Base-by-base conservation (phyloP, 2,113 vertebrate species). In the Hirundichthys speculiger region DNA sequence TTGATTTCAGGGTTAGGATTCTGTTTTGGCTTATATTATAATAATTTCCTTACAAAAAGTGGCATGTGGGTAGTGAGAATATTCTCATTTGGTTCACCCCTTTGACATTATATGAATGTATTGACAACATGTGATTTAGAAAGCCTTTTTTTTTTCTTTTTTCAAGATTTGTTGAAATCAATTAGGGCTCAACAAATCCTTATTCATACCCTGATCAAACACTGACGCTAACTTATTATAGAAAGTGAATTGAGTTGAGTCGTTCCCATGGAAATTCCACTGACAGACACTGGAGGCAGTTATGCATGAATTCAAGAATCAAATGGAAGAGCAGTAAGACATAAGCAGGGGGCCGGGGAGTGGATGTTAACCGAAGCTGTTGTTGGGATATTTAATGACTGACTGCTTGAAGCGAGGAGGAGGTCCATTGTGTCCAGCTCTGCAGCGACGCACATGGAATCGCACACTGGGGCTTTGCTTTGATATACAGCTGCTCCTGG, bases 361-460 rank as follows among this genome's bases (percentile, higher is more conserved):
- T 78, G 79, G 55, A 67, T 75, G 67, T 39, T 75, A 39, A 69
- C 59, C 41, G 65, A 82, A 79, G 73, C 75, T 51, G 70, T 69
- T 52, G 49, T 75, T 61, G 51, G 63, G 76, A 82, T 80, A 73
- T 84, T 80, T 83, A 81, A 89, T 85, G 83, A 80, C 20, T 79
- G 68, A 74, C 80, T 22, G 52, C 34, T 38, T 62, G 85, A 81
- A 54, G 69, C 57, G 53, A 53, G 69, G 75, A 80, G 83, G 81
- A 69, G 80, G 84, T 85, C 85, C 83, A 83, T 88, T 86, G 80
- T 88, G 84, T 87, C 73, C 60, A 34, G 64, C 67, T 43, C 59
- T 60, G 49, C 30, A 59, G 72, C 49, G n/a, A 24, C 13, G 55
- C 81, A 67, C 79, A 75, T 59, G 80, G 73, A 57, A 47, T 38